A percentile compares a stretch with the other conserved stretches of the same genome.
These are phyloP conservation scores for Rhynchonycteris naso DNA, from an alignment of 2,797 vertebrate genomes.

Conservation along the genomic window DNA sequence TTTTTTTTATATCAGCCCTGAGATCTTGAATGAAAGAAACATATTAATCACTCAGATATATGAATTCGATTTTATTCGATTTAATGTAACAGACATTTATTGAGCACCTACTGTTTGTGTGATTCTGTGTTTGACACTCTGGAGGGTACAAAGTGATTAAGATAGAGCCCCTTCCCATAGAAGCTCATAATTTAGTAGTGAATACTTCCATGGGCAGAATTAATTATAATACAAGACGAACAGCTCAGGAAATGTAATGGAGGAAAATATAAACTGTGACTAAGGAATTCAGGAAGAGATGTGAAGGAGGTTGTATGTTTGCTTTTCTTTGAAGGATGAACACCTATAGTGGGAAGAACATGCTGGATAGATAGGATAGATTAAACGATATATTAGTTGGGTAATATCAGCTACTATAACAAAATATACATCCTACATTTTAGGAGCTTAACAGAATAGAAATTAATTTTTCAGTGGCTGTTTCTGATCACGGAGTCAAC, in stretches of 20 bases:
- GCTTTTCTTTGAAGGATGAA: neutral
- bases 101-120: slow-evolving; percentile 79
- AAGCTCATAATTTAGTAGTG: slow-evolving; percentile 69
- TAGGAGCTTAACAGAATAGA: slow-evolving; percentile 22
- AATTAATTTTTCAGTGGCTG: neutral
- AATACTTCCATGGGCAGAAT: slow-evolving; percentile 53
- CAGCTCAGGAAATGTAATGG: slow-evolving; percentile 21
- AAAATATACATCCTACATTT: neutral
- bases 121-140: slow-evolving; percentile 72
- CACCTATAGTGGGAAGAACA: neutral
- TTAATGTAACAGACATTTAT: slow-evolving; percentile 73
- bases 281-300: neutral
- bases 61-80: slow-evolving; percentile 66
- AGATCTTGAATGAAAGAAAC: slow-evolving; percentile 72
- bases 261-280: slow-evolving; percentile 24
- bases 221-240: slow-evolving; percentile 70
- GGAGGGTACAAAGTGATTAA: slow-evolving; percentile 67
- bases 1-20: slow-evolving; percentile 53
- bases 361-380: neutral
- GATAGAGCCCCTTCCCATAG: slow-evolving; percentile 47
- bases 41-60: slow-evolving; percentile 77
- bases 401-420: neutral
- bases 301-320: neutral
- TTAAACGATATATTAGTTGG: neutral
- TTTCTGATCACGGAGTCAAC: neutral